A percentile compares a stretch with the other conserved stretches of the same genome.
These are phyloP conservation scores for Trisateles emortualis DNA, from an alignment of 2,888 invertebrate species.

Conservation along the genomic window DNA sequence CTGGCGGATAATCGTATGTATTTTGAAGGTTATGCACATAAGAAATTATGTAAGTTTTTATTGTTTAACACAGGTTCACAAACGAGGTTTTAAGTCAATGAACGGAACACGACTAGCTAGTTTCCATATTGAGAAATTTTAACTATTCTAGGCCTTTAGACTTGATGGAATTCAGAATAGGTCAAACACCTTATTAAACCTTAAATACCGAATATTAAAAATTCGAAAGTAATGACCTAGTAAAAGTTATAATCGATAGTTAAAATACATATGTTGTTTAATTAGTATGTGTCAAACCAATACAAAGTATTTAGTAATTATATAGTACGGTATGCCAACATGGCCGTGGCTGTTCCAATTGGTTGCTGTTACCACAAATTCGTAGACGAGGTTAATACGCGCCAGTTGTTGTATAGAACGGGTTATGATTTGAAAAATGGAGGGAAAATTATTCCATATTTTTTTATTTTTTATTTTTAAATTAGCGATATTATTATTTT, in stretches of 20 bases:
- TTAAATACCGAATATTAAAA: not conserved
- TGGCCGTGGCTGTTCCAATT: not conserved
- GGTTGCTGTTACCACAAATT: slow-evolving; percentile 12
- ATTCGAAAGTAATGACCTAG: slow-evolving; percentile 23
- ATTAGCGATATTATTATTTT: no score
- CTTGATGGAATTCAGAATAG: not conserved
- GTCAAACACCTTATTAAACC: not conserved
- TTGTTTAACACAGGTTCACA: not conserved
- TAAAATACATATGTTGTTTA: slow-evolving; percentile 22
- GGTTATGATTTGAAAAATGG: slow-evolving; percentile 1
- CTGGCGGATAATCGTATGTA: not conserved
- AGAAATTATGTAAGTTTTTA: not conserved
- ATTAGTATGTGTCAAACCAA: slow-evolving; percentile 19
- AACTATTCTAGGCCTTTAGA: not conserved
- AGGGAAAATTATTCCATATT: not conserved
- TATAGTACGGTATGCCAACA: slow-evolving; percentile 5
- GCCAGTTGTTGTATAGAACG: slow-evolving; percentile 3
- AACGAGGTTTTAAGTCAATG: not conserved
- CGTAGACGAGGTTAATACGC: slow-evolving; percentile 25
- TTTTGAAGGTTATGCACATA: not conserved
- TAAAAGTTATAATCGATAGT: slow-evolving; percentile 32
- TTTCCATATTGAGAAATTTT: not conserved
- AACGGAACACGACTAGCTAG: not conserved
- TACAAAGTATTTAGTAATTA: slow-evolving; percentile 33
- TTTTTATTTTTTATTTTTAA: no score